Conservation (phyloP, 2,797 vertebrate species). For the Molossus molossus region DNA sequence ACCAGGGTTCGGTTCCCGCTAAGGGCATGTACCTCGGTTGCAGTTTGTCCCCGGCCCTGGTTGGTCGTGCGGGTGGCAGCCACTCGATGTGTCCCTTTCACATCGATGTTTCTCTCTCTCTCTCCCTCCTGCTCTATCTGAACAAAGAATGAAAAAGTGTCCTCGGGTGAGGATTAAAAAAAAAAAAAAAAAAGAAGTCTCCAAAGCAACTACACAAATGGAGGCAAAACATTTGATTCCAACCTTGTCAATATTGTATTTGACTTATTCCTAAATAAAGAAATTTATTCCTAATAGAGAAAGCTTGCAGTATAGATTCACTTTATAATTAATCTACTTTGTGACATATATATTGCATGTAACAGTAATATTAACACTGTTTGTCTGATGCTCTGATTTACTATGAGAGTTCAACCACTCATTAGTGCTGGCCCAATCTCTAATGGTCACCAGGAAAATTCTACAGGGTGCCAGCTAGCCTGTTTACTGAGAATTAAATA, state of each 20-base stretch:
- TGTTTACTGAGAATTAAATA: constrained; percentile 39
- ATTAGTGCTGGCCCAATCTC: background rate
- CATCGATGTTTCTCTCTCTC: too few relatives aligned
- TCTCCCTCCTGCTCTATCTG: too few relatives aligned
- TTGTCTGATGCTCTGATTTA: background rate
- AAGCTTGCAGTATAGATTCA: constrained; percentile 11
- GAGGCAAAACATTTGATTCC: background rate
- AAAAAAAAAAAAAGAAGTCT: background rate
- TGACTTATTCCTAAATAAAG: background rate
- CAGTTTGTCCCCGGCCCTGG: too few relatives aligned
- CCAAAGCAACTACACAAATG: constrained; percentile 2
- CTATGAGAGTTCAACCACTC: background rate
- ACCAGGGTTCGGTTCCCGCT: too few relatives aligned
- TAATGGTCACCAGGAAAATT: constrained; percentile 18
- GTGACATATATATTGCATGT: background rate
- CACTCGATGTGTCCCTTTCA: too few relatives aligned
- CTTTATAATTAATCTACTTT: background rate
- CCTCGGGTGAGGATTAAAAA: too few relatives aligned
- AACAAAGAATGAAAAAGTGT: too few relatives aligned
- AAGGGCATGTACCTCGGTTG: too few relatives aligned
- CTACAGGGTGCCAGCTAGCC: background rate
- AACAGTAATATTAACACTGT: background rate
- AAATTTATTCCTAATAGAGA: background rate
- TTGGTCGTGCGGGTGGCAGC: too few relatives aligned
- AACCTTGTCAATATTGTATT: background rate